phyloP scores from a whole-genome alignment of 2,888 invertebrate genomes.

The Iselma pallidipennis region DNA sequence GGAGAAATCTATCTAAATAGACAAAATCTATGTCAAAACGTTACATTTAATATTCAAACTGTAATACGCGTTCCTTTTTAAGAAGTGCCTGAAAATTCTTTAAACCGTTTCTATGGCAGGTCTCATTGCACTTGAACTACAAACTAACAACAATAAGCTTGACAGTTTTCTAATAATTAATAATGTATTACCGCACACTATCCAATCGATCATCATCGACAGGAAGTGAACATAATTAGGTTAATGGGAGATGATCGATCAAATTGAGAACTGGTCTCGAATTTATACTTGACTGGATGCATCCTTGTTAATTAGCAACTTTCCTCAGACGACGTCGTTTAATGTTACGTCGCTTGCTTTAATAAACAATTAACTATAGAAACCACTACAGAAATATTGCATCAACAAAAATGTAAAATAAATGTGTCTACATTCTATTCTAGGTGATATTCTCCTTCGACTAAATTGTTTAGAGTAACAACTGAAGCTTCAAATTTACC shows the following conservation, averaged over 20 bases:
- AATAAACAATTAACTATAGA: slow-evolving; percentile 14
- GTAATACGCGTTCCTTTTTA: too few species aligned
- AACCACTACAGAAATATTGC: background rate
- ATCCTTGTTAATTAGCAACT: slow-evolving; percentile 22
- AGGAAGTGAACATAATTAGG: slow-evolving; percentile 26
- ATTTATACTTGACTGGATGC: slow-evolving; percentile 15
- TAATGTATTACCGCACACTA: slow-evolving; percentile 19
- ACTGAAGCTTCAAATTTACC: slow-evolving; percentile 1
- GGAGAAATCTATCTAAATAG: background rate
- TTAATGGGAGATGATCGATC: slow-evolving; percentile 27
- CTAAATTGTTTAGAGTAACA: slow-evolving; percentile 6
- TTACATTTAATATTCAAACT: too few species aligned
- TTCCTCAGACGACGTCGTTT: slow-evolving; percentile 26
- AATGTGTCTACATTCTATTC: background rate
- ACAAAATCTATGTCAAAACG: too few species aligned
- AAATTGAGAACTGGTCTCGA: slow-evolving; percentile 18
- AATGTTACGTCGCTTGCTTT: slow-evolving; percentile 30
- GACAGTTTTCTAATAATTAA: slow-evolving; percentile 13
- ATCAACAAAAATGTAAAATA: background rate
- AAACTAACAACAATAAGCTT: background rate
- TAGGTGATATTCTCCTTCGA: slow-evolving; percentile 1
- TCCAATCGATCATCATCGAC: slow-evolving; percentile 30
- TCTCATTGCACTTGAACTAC: too few species aligned
- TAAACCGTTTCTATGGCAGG: too few species aligned
- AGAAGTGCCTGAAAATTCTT: too few species aligned